Conservation (phyloP, 2,797 vertebrate genomes). For the Echiichthys vipera region DNA sequence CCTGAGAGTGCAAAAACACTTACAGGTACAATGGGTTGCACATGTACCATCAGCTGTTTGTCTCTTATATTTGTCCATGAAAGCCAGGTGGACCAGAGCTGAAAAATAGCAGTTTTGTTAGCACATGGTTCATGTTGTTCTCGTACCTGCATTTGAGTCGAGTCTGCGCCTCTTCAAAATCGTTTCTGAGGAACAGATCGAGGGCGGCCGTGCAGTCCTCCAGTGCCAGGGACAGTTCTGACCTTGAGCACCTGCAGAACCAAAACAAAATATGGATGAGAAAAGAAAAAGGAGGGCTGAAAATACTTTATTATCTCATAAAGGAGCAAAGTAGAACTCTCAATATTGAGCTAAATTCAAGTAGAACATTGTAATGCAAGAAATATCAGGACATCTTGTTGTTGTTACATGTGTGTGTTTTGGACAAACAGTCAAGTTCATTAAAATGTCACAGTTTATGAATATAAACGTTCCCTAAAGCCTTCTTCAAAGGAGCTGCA, state of each 20-base stretch:
- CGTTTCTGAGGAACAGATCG: conserved; percentile 96
- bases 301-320: not conserved
- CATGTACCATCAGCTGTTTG: not conserved
- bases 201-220: conserved; percentile 94
- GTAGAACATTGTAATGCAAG: not conserved
- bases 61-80: not conserved
- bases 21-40: conserved; percentile 4
- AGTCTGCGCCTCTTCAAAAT: conserved; percentile 92
- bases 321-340: too few species aligned
- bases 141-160: conserved; percentile 91
- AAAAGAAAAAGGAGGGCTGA: not conserved
- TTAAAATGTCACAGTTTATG: too few species aligned
- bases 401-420: not conserved
- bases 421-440: not conserved
- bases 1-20: not conserved
- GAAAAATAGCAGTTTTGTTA: not conserved
- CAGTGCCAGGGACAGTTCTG: conserved; percentile 90
- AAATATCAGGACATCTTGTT: not conserved
- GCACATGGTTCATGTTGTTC: not conserved
- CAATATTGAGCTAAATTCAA: too few species aligned
- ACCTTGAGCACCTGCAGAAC: conserved; percentile 85
- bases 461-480: too few species aligned
- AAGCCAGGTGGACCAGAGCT: conserved; percentile 14
- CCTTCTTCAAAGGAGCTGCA: too few species aligned
- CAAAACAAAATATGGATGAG: conserved; percentile 49